Percentiles rank a stretch among this genome's conserved stretches.
Conservation (phyloP, 2,888 invertebrate genomes). For the Andrena fulva region DNA sequence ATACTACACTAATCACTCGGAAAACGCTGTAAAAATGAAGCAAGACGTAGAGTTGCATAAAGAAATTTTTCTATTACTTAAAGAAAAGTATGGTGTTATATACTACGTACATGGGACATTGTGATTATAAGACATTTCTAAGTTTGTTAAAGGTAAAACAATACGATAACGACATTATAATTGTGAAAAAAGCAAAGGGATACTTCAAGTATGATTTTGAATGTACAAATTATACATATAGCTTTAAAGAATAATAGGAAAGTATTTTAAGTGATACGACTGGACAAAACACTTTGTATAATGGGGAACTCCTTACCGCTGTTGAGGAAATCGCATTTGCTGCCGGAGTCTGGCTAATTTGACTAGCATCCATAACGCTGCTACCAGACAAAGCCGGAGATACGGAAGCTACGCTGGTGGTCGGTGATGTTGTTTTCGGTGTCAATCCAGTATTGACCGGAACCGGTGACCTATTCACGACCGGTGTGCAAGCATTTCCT, state of each 20-base stretch:
- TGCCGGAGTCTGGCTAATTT: slow-evolving; percentile 41
- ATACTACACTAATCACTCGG: too few relatives aligned
- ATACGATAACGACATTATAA: too few relatives aligned
- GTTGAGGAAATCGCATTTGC: slow-evolving; percentile 66
- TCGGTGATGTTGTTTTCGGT: slow-evolving; percentile 75
- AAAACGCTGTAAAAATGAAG: too few relatives aligned
- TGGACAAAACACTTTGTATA: neutral
- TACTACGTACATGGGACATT: too few relatives aligned
- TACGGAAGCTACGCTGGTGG: slow-evolving; percentile 72
- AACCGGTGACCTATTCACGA: slow-evolving; percentile 77
- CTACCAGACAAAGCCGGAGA: slow-evolving; percentile 72
- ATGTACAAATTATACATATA: too few relatives aligned
- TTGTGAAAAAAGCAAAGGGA: too few relatives aligned
- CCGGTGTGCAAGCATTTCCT: slow-evolving; percentile 73
- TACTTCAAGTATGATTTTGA: too few relatives aligned
- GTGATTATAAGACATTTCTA: too few relatives aligned
- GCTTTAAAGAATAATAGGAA: neutral
- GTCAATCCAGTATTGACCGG: slow-evolving; percentile 68
- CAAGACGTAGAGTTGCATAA: too few relatives aligned
- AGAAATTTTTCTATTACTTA: too few relatives aligned
- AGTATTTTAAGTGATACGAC: neutral
- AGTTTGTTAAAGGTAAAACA: too few relatives aligned
- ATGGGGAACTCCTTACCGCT: slow-evolving; percentile 61
- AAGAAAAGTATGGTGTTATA: too few relatives aligned
- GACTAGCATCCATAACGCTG: slow-evolving; percentile 58